Percentiles rank a stretch among this genome's conserved stretches.
phyloP scores from a whole-genome alignment of 2,888 invertebrate species.

The Camptogramma bilineatum region DNA sequence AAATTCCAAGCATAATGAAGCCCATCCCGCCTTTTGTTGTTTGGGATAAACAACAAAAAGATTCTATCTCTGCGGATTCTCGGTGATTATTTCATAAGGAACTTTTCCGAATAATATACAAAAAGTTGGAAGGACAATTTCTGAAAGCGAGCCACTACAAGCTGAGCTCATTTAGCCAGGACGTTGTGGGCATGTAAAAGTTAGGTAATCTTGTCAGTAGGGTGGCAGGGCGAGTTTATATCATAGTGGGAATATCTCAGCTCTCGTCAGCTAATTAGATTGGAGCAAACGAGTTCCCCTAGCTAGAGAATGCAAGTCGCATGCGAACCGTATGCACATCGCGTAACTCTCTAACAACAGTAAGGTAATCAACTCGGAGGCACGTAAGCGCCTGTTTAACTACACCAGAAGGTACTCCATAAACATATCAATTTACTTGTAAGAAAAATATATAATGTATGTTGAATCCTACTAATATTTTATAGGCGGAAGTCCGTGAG shows the following conservation, averaged over 20 bases:
- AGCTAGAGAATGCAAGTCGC: conserved; percentile 44
- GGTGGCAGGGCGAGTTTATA: conserved; percentile 68
- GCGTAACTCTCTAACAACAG: conserved; percentile 46
- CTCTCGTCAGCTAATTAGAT: conserved; percentile 72
- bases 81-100: conserved; percentile 60
- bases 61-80: conserved; percentile 59
- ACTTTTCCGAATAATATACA: conserved; percentile 57
- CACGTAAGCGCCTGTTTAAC: conserved; percentile 31
- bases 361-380: conserved; percentile 48
- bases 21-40: conserved; percentile 63
- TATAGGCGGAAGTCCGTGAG: no score
- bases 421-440: conserved; percentile 34
- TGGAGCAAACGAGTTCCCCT: conserved; percentile 57
- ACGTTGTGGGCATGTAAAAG: conserved; percentile 52
- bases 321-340: conserved; percentile 47
- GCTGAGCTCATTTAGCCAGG: conserved; percentile 42
- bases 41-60: conserved; percentile 61
- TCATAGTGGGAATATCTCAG: conserved; percentile 60
- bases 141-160: conserved; percentile 42
- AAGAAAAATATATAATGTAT: no score
- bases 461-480: no score
- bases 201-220: conserved; percentile 70
- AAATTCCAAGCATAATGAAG: conserved; percentile 54
- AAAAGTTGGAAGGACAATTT: conserved; percentile 46
- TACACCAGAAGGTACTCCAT: conserved; percentile 27